Conservation (phyloP, 1,140 invertebrate genomes). For the Rhopalosiphum padi region DNA sequence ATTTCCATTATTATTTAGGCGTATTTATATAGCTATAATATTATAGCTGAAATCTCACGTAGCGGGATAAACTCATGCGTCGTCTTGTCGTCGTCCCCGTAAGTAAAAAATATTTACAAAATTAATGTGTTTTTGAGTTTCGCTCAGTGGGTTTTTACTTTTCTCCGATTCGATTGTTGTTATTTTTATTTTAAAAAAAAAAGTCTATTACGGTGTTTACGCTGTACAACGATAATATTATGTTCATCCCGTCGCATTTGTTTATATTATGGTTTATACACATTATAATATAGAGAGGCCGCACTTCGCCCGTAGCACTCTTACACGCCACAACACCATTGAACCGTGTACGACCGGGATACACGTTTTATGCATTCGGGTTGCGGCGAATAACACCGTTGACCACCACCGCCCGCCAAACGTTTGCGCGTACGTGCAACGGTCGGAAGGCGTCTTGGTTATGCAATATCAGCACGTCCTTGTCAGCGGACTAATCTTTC, state of each 20-base stretch:
- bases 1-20: not conserved
- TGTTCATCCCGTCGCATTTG: not conserved
- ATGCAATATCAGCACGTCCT: conserved; percentile 26
- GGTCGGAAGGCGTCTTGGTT: not conserved
- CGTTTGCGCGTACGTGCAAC: not conserved
- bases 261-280: not conserved
- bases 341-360: not conserved
- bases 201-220: not conserved
- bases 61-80: not conserved
- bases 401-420: not conserved
- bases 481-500: not conserved
- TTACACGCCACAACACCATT: not conserved
- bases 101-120: not conserved
- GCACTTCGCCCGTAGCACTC: not conserved
- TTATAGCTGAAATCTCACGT: not conserved
- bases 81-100: too few relatives aligned
- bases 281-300: not conserved
- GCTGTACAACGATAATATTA: too few relatives aligned
- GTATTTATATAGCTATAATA: not conserved
- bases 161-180: not conserved
- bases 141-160: not conserved
- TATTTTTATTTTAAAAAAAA: not conserved
- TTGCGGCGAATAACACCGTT: not conserved
- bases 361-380: not conserved
- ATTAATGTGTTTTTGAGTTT: not conserved